Base-by-base conservation (phyloP, 2,888 invertebrate genomes). In the Pammene aurita region DNA sequence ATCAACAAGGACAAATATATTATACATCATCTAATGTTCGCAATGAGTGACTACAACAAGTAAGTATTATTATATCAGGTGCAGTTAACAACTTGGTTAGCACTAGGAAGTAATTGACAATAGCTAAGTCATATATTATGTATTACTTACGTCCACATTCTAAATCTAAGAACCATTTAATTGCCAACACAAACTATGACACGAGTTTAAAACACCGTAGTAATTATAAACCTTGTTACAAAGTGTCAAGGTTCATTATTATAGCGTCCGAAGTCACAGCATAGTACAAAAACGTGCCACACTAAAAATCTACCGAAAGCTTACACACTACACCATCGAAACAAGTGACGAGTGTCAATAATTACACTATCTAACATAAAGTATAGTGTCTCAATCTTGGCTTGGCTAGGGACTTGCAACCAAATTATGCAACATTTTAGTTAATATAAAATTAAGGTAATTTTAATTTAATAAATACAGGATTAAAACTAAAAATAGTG, bases 31-130 rank as follows among this genome's bases (percentile, higher is more conserved):
- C 86, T 89, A 89, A 84, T 86, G 90, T 85, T 89, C 80, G 84
- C 85, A 86, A 85, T 86, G 84, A 86, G 85, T 86, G 87, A 88
- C 86, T 90, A 90, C 87, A 90, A 90, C 89, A 88, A 88, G 86
- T 84, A 80, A 86, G 85, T 84, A 85, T 84, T 77, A 75, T 71
- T 72, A 75, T 76, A 80, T 80, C 78, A 77, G 80, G 82, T 79
- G 82, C 76, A 81, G 78, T 83, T 82, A 84, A 86, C 86, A 86
- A 84, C 80, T 74, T 76, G 78, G 80, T 83, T 86, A 84, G 80
- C 79, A 81, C 84, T 84, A 82, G 75, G 77, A 84, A 84, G 77
- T 86, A 89, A 89, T 89, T 89, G 87, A 89, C 87, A 82, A 84
- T 82, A 85, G 60, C 71, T 69, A 73, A 74, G 66, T 66, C 44